Base-by-base conservation (phyloP, 2,797 vertebrate genomes). In the Adrianichthys oophorus region DNA sequence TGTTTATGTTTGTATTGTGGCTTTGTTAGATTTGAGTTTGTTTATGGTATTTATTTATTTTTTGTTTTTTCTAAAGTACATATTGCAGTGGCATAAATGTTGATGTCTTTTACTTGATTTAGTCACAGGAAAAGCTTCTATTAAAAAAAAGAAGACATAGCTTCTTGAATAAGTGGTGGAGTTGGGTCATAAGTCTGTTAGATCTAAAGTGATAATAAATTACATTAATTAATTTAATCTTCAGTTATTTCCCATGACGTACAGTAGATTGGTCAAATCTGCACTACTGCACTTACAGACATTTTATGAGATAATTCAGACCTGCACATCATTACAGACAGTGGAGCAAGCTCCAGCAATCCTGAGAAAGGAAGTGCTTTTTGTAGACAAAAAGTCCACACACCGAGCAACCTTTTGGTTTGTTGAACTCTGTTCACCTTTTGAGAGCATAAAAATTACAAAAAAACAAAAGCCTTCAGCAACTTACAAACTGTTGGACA, bases 401-500 rank as follows among this genome's bases (percentile, higher is more conserved):
- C 56, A 49, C 55, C 58, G 62, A 73, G 70, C 70, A 72, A 50
- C 24, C 29, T 67, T 18, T 15, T n/a, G 17, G 12, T 51, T 8
- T 44, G 19, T 51, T 51, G 10, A 19, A 58, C 45, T 68, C 15
- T 37, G 18, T 48, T 68, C 61, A 59, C 23, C 52, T 73, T 77
- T 76, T 44, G 51, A 59, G 73, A 69, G 47, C 74, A 65, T 65
- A 76, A 78, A 72, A 58, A 52, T 73, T 52, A 50, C 68, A 15
- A 70, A 80, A 71, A 29, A 61, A 46, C 15, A 6, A 15, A 23
- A 61, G 77, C 57, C 55, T 56, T 70, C 49, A 71, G 74, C 41
- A 70, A 68, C 54, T 56, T 56, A 18, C 46, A 74, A 68, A 72
- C 48, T 62, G 61, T 66, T 47, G 19, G 52, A 42, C 5, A 14